Base-by-base conservation (phyloP, 2,888 invertebrate genomes). In the Tinea semifulvella region DNA sequence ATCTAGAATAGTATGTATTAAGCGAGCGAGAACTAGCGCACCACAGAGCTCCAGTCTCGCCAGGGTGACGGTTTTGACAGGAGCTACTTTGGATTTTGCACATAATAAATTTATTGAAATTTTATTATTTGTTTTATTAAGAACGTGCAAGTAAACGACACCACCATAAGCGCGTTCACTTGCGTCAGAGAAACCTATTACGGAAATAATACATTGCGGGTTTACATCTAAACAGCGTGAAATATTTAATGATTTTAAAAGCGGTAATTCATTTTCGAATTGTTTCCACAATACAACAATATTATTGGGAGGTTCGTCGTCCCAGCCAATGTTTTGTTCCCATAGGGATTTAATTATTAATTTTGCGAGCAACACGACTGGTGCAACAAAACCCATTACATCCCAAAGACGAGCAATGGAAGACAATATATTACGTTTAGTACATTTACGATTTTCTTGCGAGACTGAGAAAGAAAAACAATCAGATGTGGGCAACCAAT, bases 391-490 rank as follows among this genome's bases (percentile, higher is more conserved):
- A 7, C 49, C 49, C 47, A 49, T 46, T 7, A 48, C n/a, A 17
- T 50, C 50, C 49, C 49, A 49, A 5, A 50, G 39, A 11, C 47
- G 45, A 7, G 49, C 49, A 14, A 48, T 38, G 8, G 44, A 39
- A 2, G 47, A 52, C 14, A 53, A 36, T 7, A 53, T 53, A 8
- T 19, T 31, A 5, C 51, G 49, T 39, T 52, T 52, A n/a, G 49
- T 52, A 28, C 50, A 52, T 13, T 25, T 40, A 14, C 16, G 42
- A n/a, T 25, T n/a, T 25, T 22, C 26, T 6, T 3, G 6, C 3
- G n/a, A 10, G 13, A 45, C 28, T 10, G 16, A 14, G 17, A 45
- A 45, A 7, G 27, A 4, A 16, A 45, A 45, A 6, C 10, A 10
- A 17, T 45, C 40, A 16, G 2, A 19, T 2, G 18, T 19, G 3